Percentiles rank a stretch among this genome's conserved stretches.
phyloP scores from a whole-genome alignment of 2,113 vertebrate genomes.

The Leptocoma aspasia region DNA sequence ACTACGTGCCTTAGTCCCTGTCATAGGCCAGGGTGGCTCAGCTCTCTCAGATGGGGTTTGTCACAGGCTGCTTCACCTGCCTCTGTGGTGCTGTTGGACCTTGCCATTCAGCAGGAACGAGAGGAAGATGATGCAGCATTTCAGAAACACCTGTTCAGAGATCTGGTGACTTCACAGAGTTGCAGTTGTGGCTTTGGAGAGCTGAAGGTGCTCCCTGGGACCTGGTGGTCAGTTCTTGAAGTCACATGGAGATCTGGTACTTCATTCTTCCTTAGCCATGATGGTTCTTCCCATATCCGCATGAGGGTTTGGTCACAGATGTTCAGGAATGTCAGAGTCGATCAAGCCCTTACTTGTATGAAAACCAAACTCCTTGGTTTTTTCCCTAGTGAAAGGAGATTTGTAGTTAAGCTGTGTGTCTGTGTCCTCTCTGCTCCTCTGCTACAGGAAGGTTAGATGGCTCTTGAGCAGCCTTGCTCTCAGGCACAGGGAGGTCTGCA shows the following conservation, averaged over 20 bases:
- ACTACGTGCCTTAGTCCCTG: neutral
- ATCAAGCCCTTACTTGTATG: neutral
- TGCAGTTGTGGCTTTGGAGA: neutral
- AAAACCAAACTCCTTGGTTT: neutral
- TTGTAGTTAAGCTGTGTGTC: neutral
- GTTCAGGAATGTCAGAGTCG: neutral
- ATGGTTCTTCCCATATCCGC: neutral
- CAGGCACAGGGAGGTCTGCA: neutral
- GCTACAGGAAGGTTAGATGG: neutral
- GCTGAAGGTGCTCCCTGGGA: neutral
- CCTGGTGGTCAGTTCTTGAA: neutral
- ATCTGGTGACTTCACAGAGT: neutral
- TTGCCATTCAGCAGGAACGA: neutral
- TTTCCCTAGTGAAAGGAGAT: neutral
- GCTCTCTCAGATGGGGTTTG: neutral
- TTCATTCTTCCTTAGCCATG: neutral
- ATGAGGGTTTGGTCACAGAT: neutral
- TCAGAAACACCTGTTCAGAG: neutral
- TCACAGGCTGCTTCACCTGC: neutral
- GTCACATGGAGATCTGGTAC: neutral
- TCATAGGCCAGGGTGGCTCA: neutral
- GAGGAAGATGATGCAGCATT: neutral
- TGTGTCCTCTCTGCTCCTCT: neutral
- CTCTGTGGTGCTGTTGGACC: neutral
- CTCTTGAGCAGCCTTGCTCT: neutral